Evolutionary conservation across 2,888 invertebrate species (phyloP).

Genomic region (Pheosia tremula): DNA sequence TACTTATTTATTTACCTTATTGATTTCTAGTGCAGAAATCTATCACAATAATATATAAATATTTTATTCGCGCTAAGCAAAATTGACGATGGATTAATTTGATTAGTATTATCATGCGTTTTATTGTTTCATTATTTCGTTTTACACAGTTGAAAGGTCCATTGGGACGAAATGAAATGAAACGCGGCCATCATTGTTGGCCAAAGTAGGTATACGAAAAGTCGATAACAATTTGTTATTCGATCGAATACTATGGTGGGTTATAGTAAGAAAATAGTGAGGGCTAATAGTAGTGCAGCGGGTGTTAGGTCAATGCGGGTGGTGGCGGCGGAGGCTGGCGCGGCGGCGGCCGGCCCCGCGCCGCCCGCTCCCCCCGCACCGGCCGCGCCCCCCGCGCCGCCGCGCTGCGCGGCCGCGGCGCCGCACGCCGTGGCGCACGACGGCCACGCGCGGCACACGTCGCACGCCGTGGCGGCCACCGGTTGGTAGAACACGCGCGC

Average conservation of each 20-base stretch:
- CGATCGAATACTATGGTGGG: background rate
- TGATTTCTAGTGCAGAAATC: background rate
- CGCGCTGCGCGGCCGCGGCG: slow-evolving; percentile 52
- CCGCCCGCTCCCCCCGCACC: slow-evolving; percentile 46
- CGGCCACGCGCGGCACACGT: slow-evolving; percentile 89
- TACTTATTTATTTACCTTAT: background rate
- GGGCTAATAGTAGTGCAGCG: slow-evolving; percentile 14
- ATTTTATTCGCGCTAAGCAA: background rate
- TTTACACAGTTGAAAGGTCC: too few relatives aligned
- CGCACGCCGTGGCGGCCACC: slow-evolving; percentile 88
- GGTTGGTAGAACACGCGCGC: slow-evolving; percentile 93
- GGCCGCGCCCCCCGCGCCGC: slow-evolving; percentile 15
- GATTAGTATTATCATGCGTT: background rate
- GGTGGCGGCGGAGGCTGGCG: slow-evolving; percentile 25
- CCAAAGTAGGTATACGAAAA: too few relatives aligned
- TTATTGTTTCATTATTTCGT: too few relatives aligned
- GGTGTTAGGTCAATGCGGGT: slow-evolving; percentile 12
- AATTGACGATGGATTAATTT: background rate
- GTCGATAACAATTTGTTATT: too few relatives aligned
- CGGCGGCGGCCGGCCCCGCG: slow-evolving; percentile 33
- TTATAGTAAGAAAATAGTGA: slow-evolving; percentile 24
- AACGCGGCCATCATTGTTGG: too few relatives aligned
- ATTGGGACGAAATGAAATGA: too few relatives aligned
- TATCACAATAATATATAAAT: background rate
- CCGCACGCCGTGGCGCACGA: slow-evolving; percentile 75